Conservation (phyloP, 35 echinoderm and acorn worm species). For the Heliocidaris erythrogramma region DNA sequence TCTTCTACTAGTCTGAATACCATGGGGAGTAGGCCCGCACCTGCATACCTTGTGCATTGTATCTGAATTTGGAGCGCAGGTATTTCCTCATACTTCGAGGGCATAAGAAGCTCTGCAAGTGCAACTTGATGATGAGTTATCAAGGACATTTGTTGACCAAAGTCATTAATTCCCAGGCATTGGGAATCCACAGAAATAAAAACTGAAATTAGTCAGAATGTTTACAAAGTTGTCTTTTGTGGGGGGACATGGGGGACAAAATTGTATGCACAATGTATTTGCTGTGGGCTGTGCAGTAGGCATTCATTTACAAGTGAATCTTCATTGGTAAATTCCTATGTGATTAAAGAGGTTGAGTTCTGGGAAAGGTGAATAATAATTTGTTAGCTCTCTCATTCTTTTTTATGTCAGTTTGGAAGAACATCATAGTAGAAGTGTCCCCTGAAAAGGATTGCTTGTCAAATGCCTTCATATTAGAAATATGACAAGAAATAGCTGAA, state of each 20-base stretch:
- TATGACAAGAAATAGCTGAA: too few species aligned
- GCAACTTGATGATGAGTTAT: not conserved
- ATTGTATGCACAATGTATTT: not conserved
- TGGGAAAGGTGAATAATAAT: too few species aligned
- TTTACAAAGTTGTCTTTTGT: not conserved
- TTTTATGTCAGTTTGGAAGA: too few species aligned
- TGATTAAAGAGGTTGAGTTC: too few species aligned
- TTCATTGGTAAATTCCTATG: not conserved
- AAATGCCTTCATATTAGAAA: too few species aligned
- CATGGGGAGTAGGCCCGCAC: not conserved
- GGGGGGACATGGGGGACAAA: not conserved
- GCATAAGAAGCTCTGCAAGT: not conserved
- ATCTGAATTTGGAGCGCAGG: not conserved
- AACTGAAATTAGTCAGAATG: constrained; percentile 11
- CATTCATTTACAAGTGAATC: not conserved
- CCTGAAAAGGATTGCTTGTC: too few species aligned
- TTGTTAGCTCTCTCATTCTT: too few species aligned
- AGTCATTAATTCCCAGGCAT: not conserved
- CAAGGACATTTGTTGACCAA: not conserved
- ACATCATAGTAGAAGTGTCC: too few species aligned
- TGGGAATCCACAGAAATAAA: not conserved
- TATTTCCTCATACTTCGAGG: not conserved
- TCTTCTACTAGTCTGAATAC: too few species aligned
- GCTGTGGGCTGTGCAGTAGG: not conserved
- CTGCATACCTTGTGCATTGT: not conserved